Conservation (phyloP, 1,140 invertebrate species). For the Hylaeus anthracinus region DNA sequence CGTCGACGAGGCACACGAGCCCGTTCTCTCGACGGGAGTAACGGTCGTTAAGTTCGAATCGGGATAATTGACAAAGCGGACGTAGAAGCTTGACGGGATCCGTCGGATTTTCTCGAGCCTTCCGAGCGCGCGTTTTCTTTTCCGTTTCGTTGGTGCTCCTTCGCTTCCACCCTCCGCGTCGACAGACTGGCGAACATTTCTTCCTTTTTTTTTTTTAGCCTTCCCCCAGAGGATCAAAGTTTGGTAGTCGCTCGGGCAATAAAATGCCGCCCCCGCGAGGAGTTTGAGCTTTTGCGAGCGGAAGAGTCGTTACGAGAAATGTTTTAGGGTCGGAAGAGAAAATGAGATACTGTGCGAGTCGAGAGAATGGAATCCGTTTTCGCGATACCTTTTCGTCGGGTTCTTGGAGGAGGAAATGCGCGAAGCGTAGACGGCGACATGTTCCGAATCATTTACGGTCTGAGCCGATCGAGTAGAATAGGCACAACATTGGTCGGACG, state of each 20-base stretch:
- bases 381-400: too few relatives aligned
- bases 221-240: background rate
- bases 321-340: background rate
- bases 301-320: background rate
- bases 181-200: background rate
- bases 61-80: conserved; percentile 33
- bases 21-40: background rate
- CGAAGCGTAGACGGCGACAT: too few relatives aligned
- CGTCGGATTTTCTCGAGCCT: background rate
- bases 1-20: background rate
- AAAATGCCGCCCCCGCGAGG: background rate
- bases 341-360: too few relatives aligned
- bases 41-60: conserved; percentile 43
- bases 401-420: too few relatives aligned
- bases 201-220: background rate
- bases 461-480: too few relatives aligned
- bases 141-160: background rate
- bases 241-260: background rate
- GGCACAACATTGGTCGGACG: too few relatives aligned
- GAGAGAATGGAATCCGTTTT: too few relatives aligned
- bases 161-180: background rate
- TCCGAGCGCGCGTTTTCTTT: background rate
- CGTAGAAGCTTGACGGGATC: background rate
- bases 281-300: background rate
- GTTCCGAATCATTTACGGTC: too few relatives aligned